Base-by-base conservation (phyloP, 2,113 vertebrate genomes). In the Hyaena hyaena region DNA sequence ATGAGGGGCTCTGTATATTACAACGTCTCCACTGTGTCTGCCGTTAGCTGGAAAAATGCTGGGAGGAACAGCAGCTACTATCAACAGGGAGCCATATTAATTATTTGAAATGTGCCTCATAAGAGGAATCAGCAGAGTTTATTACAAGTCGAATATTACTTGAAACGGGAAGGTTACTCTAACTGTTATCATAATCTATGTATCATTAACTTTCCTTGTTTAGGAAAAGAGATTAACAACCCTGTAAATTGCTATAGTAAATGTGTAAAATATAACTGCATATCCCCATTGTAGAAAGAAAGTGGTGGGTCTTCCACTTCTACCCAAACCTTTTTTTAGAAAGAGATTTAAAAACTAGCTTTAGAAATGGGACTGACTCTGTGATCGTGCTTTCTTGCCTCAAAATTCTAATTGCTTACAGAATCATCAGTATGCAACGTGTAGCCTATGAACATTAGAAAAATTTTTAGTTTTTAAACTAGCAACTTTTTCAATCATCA, bases 21-120 rank as follows among this genome's bases (percentile, higher is more conserved):
- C n/a, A 93, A 90, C 0, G 81, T 95, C 94, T 98, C 92, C 1
- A 5, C 98, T 97, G 73, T 92, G 97, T 97, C 94, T 97, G 95
- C 95, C 1, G 24, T 97, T 97, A 71, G 95, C 97, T 97, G 84
- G 83, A 79, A 98, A 98, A 98, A 96, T 74, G 98, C 98, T 98
- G 94, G 93, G 97, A 98, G 98, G 98, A 98, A 98, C 96, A 98
- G 97, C 97, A 98, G 98, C 97, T 96, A 96, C 91, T 97, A 97
- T 98, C 98, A 98, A 98, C 98, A 97, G 99, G 98, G 98, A 99
- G 95, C 97, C n/a, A 63, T 99, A 98, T 99, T 98, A 99, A 99
- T 99, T 99, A 98, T 99, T 99, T 99, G 98, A 98, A 98, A 99
- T 98, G 98, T 98, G 98, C 98, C 99, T 99, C 99, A 81, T 98